Percentiles rank a stretch among this genome's conserved stretches.
Evolutionary conservation across 2,113 vertebrate species (phyloP).

Genomic region (Pantherophis guttatus): DNA sequence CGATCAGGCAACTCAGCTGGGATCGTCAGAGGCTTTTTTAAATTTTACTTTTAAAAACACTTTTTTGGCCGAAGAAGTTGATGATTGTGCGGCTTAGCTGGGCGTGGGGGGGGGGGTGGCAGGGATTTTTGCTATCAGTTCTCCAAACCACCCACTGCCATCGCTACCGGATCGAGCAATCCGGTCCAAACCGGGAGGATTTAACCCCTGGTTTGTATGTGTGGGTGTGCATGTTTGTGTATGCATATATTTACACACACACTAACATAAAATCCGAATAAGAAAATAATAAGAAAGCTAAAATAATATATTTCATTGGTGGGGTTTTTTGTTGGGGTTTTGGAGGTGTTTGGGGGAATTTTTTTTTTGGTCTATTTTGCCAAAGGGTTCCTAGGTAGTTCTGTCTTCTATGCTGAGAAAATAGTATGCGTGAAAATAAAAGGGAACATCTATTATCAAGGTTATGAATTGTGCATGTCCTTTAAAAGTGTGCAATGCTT

Average conservation of each 20-base stretch:
- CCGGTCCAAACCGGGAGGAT: too few species aligned
- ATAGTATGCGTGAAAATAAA: slow-evolving; percentile 46
- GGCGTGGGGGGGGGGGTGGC: too few species aligned
- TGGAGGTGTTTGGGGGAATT: not conserved
- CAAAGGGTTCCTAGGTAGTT: slow-evolving; percentile 39
- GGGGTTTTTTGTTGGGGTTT: slow-evolving; percentile 28
- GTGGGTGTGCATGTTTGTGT: not conserved
- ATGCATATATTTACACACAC: slow-evolving; percentile 19
- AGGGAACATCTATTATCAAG: slow-evolving; percentile 49
- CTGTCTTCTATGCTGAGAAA: slow-evolving; percentile 31
- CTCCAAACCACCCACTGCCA: too few species aligned
- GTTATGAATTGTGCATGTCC: slow-evolving; percentile 66
- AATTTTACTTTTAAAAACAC: too few species aligned
- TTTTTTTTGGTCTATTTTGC: slow-evolving; percentile 11
- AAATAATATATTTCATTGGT: slow-evolving; percentile 51
- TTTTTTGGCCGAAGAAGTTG: too few species aligned
- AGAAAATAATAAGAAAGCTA: slow-evolving; percentile 37
- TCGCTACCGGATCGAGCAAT: too few species aligned
- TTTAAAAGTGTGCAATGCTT: slow-evolving; percentile 53
- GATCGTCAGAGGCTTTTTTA: too few species aligned
- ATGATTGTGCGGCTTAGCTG: too few species aligned
- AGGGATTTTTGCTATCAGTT: too few species aligned
- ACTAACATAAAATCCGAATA: slow-evolving; percentile 34
- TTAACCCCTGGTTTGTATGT: not conserved
- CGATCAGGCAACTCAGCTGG: too few species aligned